Percentiles rank a stretch among this genome's conserved stretches.
Conservation (phyloP, 2,797 vertebrate species). For the Mareca penelope region DNA sequence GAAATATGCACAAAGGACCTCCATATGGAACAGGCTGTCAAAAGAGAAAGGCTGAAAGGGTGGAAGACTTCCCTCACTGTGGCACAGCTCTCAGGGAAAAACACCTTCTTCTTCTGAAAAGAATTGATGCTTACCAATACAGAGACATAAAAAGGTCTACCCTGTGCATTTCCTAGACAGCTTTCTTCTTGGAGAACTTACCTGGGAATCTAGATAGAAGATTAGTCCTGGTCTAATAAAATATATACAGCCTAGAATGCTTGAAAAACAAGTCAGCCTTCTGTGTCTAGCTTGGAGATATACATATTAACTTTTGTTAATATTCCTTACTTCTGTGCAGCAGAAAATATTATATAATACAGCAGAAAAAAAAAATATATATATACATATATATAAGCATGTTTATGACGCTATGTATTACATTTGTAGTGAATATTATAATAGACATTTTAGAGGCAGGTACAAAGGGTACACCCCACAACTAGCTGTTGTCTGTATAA, state of each 20-base stretch:
- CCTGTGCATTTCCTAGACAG: background rate
- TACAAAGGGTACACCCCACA: background rate
- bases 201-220: background rate
- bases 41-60: background rate
- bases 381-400: too few relatives aligned
- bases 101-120: background rate
- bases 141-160: background rate
- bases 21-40: background rate
- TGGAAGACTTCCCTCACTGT: background rate
- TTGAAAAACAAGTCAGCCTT: background rate
- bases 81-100: background rate
- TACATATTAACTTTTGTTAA: background rate
- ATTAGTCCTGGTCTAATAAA: background rate
- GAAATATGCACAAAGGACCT: background rate
- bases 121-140: too few relatives aligned
- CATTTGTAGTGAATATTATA: background rate
- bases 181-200: background rate
- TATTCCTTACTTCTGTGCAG: background rate
- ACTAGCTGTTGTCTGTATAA: background rate
- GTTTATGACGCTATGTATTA: fast-evolving
- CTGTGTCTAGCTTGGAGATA: background rate
- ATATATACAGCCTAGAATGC: background rate
- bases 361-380: too few relatives aligned
- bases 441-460: background rate
- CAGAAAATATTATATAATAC: background rate